phyloP scores from a whole-genome alignment of 2,113 vertebrate species.

The Atractosteus spatula region DNA sequence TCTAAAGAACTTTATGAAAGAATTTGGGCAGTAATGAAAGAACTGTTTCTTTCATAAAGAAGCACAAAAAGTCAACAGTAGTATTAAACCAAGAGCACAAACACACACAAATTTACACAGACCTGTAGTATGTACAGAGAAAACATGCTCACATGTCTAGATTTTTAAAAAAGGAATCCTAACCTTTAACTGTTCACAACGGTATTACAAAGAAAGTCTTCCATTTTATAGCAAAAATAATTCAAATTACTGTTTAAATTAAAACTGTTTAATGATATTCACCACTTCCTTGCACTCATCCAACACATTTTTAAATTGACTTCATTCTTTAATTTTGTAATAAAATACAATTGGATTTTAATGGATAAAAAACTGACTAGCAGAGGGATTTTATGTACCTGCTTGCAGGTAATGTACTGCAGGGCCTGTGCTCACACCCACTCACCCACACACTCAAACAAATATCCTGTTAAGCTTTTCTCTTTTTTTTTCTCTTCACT shows the following conservation, averaged over 20 bases:
- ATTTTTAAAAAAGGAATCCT: not conserved
- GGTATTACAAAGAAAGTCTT: not conserved
- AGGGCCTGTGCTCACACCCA: not conserved
- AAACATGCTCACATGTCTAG: not conserved
- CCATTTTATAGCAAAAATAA: too few species aligned
- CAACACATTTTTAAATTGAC: not conserved
- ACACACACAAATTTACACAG: constrained; percentile 8
- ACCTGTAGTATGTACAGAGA: not conserved
- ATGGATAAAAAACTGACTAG: not conserved
- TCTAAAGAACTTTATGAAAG: too few species aligned
- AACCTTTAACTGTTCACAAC: too few species aligned
- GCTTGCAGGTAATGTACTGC: constrained; percentile 8
- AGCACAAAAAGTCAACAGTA: too few species aligned
- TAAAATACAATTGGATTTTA: too few species aligned
- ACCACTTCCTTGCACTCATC: not conserved
- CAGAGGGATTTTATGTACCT: constrained; percentile 1
- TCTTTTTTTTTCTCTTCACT: constrained; percentile 16
- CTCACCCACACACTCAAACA: constrained; percentile 5
- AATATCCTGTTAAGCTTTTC: constrained; percentile 36
- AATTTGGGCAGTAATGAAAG: too few species aligned
- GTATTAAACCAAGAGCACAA: not conserved
- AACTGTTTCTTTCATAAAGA: too few species aligned
- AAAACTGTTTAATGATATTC: not conserved
- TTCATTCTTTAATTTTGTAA: not conserved
- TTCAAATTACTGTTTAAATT: too few species aligned